Percentiles rank a stretch among this genome's conserved stretches.
Evolutionary conservation across 2,797 vertebrate species (phyloP).

Genomic region (Thalassophryne amazonica): DNA sequence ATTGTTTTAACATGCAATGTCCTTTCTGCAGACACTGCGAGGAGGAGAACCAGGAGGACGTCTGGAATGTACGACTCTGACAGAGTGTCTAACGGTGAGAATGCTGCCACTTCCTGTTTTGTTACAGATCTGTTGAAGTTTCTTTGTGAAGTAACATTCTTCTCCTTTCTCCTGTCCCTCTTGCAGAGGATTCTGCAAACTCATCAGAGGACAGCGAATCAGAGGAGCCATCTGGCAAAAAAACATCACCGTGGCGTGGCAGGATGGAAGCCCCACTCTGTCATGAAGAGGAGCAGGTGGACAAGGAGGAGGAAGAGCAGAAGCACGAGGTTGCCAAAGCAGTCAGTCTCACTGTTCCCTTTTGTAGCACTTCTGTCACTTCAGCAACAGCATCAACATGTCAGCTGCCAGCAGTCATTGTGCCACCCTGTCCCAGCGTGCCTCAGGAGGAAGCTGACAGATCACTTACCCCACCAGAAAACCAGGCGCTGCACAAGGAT

Average conservation of each 20-base stretch:
- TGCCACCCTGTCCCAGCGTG: slow-evolving; percentile 64
- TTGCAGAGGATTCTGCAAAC: slow-evolving; percentile 84
- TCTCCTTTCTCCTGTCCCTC: neutral
- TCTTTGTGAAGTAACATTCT: neutral
- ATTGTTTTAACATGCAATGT: too few relatives aligned
- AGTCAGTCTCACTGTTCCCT: too few relatives aligned
- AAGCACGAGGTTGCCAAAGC: slow-evolving; percentile 42
- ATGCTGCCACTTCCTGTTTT: neutral
- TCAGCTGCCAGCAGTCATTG: slow-evolving; percentile 23
- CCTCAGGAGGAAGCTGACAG: slow-evolving; percentile 65
- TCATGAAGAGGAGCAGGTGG: slow-evolving; percentile 70
- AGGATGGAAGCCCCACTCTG: slow-evolving; percentile 70
- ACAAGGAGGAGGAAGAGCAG: slow-evolving; percentile 42
- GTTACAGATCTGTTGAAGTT: neutral
- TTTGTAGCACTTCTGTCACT: too few relatives aligned
- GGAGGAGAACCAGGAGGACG: slow-evolving; percentile 78
- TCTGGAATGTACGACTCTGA: slow-evolving; percentile 85
- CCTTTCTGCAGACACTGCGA: slow-evolving; percentile 66
- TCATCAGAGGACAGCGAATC: slow-evolving; percentile 90
- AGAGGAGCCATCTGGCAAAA: slow-evolving; percentile 87
- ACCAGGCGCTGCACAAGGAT: slow-evolving; percentile 18
- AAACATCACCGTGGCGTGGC: slow-evolving; percentile 76
- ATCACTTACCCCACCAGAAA: slow-evolving; percentile 23
- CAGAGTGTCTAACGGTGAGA: slow-evolving; percentile 79
- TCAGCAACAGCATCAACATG: neutral